Conservation (phyloP, 2,113 vertebrate species). For the Oryzias melastigma region DNA sequence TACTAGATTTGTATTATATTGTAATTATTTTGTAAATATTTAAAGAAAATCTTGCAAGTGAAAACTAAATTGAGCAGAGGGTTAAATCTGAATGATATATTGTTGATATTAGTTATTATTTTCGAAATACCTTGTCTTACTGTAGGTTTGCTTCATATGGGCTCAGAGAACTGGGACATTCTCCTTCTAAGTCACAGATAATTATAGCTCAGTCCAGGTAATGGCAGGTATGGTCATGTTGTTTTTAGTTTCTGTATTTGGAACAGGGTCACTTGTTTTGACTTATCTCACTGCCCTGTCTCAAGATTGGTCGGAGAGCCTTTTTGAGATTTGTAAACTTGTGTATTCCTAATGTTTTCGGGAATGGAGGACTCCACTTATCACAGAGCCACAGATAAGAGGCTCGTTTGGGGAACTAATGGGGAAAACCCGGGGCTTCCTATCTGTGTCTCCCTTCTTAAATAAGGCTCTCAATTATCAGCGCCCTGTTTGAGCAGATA, state of each 20-base stretch:
- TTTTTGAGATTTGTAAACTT: slow-evolving; percentile 7
- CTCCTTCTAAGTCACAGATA: neutral
- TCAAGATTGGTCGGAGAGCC: neutral
- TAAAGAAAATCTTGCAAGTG: no score
- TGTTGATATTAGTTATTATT: no score
- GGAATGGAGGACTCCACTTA: slow-evolving; percentile 22
- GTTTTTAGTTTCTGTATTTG: neutral
- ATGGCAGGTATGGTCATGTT: neutral
- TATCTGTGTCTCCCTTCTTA: slow-evolving; percentile 14
- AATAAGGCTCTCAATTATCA: slow-evolving; percentile 38
- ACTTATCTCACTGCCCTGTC: neutral
- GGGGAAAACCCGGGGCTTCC: slow-evolving; percentile 14
- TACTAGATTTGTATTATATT: no score
- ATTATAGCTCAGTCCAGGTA: neutral
- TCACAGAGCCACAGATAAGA: slow-evolving; percentile 42
- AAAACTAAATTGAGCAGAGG: no score
- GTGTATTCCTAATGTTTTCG: neutral
- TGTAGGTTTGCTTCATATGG: neutral
- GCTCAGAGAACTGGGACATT: neutral
- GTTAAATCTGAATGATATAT: no score
- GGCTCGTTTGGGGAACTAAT: slow-evolving; percentile 25
- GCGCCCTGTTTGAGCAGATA: slow-evolving; percentile 12
- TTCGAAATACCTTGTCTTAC: no score
- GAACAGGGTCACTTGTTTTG: neutral
- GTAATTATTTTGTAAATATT: no score